Evolutionary conservation across 2,797 vertebrate genomes (phyloP).

Genomic region (Anguilla pacifica): DNA sequence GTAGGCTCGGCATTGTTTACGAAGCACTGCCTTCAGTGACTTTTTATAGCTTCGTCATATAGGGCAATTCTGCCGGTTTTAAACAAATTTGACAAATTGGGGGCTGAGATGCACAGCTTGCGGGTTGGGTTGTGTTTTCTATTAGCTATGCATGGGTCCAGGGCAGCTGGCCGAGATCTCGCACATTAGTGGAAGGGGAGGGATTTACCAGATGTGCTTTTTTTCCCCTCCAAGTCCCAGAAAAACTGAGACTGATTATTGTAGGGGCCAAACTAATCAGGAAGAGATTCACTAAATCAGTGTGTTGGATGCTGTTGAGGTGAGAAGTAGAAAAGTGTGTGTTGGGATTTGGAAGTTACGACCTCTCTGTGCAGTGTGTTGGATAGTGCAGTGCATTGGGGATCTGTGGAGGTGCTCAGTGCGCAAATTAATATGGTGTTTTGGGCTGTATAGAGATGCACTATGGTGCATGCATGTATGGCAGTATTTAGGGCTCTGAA

Average conservation of each 20-base stretch:
- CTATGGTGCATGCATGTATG: too few relatives aligned
- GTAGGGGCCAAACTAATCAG: slow-evolving; percentile 15
- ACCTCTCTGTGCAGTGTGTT: not conserved
- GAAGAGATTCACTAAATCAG: not conserved
- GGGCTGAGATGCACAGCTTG: not conserved
- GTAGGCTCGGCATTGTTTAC: not conserved
- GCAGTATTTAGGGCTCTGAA: too few relatives aligned
- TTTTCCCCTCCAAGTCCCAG: slow-evolving; percentile 39
- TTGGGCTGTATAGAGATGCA: too few relatives aligned
- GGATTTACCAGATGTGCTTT: slow-evolving; percentile 38
- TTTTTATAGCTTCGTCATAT: not conserved
- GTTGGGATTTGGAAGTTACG: not conserved
- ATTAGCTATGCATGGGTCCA: slow-evolving; percentile 26
- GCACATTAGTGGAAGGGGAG: slow-evolving; percentile 34
- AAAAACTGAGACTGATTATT: slow-evolving; percentile 17
- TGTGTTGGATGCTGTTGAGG: not conserved
- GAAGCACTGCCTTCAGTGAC: not conserved
- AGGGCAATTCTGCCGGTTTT: not conserved
- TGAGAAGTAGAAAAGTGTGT: not conserved
- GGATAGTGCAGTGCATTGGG: too few relatives aligned
- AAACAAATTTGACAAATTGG: slow-evolving; percentile 2
- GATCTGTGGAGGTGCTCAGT: not conserved
- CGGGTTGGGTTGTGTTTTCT: slow-evolving; percentile 4
- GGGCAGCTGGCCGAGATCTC: slow-evolving; percentile 28
- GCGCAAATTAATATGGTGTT: too few relatives aligned